Evolutionary conservation across 2,888 invertebrate genomes (phyloP), one percentile per base, ranked within the genome.

Genomic region (Oscheius sp.): DNA sequence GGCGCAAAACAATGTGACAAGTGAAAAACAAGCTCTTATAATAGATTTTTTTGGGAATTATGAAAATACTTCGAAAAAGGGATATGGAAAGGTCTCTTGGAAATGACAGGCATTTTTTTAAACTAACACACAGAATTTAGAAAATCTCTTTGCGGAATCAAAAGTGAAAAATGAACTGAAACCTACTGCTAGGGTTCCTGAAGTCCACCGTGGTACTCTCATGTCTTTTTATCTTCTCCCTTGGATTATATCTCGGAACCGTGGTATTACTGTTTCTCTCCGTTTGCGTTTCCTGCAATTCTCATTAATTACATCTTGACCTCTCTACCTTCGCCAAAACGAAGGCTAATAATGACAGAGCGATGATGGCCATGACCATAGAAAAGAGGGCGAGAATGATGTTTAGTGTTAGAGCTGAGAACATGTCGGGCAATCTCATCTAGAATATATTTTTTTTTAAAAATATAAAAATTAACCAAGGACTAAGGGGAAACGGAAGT

Each of bases 311-410:
- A 41, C 30, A 45, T 45, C n/a, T 28, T 28, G 17, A 14, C 36
- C 9, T 20, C 36, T 20, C 20, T 33, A 65, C 69, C 57, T 66
- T 69, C 22, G 68, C 62, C 26, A 74, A 20, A 20, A 72, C 68
- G 49, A 74, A 74, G n/a, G 72, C 74, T 2, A 74, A 50, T 8
- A 74, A 41, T 0, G 65, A 69, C 14, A 74, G 61, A 9, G 72
- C 74, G 20, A 66, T 51, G 30, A 74, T 36, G 28, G 74, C 74
- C 67, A 72, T 70, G 4, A 54, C n/a, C 61, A 74, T 72, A 3
- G 74, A 74, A 50, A 74, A 74, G 2, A 70, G 30, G 44, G 74
- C 74, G 8, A 74, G 56, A 17, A 67, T 30, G 4, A 72, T 33
- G 45, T 74, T 74, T 33, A 74, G 49, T 3, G 68, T 68, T 9